Conservation (phyloP, 1,140 invertebrate genomes). For the Cotesia glomerata region DNA sequence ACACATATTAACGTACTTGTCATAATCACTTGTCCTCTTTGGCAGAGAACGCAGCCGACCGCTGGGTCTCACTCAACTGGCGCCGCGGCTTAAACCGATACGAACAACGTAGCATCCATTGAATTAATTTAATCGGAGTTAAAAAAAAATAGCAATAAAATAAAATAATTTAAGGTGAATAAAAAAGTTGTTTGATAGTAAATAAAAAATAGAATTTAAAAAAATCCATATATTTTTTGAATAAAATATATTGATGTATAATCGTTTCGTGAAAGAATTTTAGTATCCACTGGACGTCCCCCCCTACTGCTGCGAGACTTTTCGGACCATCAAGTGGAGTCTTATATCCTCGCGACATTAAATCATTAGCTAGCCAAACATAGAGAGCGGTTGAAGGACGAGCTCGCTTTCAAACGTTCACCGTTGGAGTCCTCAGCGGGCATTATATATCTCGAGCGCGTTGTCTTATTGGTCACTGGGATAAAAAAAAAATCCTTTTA, state of each 20-base stretch:
- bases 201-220: background rate
- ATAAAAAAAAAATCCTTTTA: conserved; percentile 50
- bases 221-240: conserved; percentile 6
- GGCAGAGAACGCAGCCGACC: background rate
- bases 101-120: conserved; percentile 17
- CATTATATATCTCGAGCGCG: conserved; percentile 40
- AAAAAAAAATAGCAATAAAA: background rate
- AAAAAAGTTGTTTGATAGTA: background rate
- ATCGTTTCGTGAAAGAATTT: conserved; percentile 50
- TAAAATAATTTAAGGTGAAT: background rate
- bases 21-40: background rate
- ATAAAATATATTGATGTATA: conserved; percentile 42
- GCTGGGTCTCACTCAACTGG: conserved; percentile 10
- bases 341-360: conserved; percentile 31
- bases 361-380: conserved; percentile 52
- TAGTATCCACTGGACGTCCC: conserved; percentile 29
- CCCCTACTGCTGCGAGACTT: conserved; percentile 47
- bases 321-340: conserved; percentile 32
- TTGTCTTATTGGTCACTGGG: conserved; percentile 30
- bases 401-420: conserved; percentile 51
- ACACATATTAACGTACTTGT: no score
- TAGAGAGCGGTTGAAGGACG: conserved; percentile 43
- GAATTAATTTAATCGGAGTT: conserved; percentile 41
- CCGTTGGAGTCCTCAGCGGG: conserved; percentile 54
- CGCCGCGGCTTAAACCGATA: conserved; percentile 4